Evolutionary conservation across 2,888 invertebrate species (phyloP).

Genomic region (Fissipunctia ypsillon): DNA sequence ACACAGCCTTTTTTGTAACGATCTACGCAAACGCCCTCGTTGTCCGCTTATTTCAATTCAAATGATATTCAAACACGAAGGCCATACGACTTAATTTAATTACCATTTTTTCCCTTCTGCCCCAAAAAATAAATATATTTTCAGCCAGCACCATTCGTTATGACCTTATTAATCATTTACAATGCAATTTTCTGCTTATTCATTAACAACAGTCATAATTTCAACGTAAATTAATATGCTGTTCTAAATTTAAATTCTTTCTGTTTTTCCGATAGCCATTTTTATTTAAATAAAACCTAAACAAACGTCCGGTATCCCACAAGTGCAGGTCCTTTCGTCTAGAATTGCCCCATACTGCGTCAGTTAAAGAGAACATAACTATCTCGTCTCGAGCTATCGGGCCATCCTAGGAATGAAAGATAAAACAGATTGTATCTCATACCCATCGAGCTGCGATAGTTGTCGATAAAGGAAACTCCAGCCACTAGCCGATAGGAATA

Average conservation of each 20-base stretch:
- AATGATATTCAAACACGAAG: conserved; percentile 60
- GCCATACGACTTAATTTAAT: conserved; percentile 53
- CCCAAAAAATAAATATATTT: conserved; percentile 54
- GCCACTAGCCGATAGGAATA: conserved; percentile 13
- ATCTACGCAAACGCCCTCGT: conserved; percentile 12
- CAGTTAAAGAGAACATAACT: not conserved
- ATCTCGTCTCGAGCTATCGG: conserved; percentile 3
- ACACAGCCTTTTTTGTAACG: conserved; percentile 30
- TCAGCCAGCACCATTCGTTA: conserved; percentile 15
- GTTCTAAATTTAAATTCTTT: conserved; percentile 1
- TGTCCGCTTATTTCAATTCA: conserved; percentile 48
- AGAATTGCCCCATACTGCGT: not conserved
- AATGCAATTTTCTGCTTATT: conserved; percentile 36
- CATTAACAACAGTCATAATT: conserved; percentile 25
- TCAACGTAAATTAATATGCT: not conserved
- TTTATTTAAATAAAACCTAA: not conserved
- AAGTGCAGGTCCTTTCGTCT: not conserved
- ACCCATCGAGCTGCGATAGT: conserved; percentile 24
- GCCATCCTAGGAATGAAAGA: conserved; percentile 28
- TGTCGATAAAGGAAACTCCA: conserved; percentile 50
- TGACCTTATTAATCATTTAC: conserved; percentile 23
- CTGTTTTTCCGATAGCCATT: not conserved
- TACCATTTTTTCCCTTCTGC: conserved; percentile 52
- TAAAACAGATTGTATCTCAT: conserved; percentile 46
- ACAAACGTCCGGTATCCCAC: not conserved